These are phyloP conservation scores for Acrobasis consociella DNA, from an alignment of 2,888 invertebrate species.

Conservation along the genomic window DNA sequence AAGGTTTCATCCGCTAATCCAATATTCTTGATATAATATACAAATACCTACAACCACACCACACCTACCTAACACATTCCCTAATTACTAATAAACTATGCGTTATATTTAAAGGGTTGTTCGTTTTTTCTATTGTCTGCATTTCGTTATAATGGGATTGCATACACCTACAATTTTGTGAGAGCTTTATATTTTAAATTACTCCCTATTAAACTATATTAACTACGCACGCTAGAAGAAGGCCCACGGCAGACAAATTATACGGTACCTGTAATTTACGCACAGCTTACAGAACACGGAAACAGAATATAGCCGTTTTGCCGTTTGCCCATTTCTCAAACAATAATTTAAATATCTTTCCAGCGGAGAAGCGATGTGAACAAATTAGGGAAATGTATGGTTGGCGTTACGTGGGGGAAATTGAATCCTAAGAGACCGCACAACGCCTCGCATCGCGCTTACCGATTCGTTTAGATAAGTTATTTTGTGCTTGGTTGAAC, in stretches of 20 bases:
- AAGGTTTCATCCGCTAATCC: no score
- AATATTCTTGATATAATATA: no score
- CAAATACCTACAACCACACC: no score
- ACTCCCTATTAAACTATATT: background rate
- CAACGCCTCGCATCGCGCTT: constrained; percentile 21
- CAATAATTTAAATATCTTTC: constrained; percentile 50
- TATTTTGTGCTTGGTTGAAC: no score
- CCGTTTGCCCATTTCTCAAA: constrained; percentile 39
- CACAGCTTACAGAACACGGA: constrained; percentile 17
- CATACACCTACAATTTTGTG: no score
- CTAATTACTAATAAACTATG: no score
- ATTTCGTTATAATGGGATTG: no score
- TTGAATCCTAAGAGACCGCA: constrained; percentile 44
- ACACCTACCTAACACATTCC: no score
- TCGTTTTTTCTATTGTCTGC: no score
- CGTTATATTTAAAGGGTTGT: no score
- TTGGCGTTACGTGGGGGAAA: constrained; percentile 46
- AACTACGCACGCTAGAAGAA: background rate
- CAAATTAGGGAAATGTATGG: constrained; percentile 56
- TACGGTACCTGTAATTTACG: background rate
- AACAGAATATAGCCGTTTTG: constrained; percentile 27
- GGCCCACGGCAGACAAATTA: constrained; percentile 5
- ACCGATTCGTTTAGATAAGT: background rate
- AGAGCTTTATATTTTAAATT: no score
- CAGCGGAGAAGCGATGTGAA: constrained; percentile 43